phyloP scores from a whole-genome alignment of 2,113 vertebrate genomes.

The Azemiops feae region DNA sequence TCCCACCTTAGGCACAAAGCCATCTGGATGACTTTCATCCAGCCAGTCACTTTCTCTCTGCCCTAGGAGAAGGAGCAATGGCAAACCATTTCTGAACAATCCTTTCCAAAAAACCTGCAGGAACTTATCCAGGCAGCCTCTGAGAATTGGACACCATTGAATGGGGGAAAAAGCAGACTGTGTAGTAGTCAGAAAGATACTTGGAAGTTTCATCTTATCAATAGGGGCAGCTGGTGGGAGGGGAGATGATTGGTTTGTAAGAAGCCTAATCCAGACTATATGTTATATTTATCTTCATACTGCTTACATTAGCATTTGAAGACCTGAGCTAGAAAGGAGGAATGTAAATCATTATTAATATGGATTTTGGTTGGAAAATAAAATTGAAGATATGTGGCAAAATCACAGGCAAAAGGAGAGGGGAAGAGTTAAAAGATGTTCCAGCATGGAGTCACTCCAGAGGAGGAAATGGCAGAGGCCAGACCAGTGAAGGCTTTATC shows the following conservation, averaged over 20 bases:
- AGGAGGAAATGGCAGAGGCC: not conserved
- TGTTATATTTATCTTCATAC: not conserved
- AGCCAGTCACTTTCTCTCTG: not conserved
- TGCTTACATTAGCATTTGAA: constrained; percentile 34
- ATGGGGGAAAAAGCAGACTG: not conserved
- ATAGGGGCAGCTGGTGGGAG: not conserved
- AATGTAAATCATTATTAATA: constrained; percentile 29
- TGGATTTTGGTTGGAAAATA: constrained; percentile 36
- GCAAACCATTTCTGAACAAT: not conserved
- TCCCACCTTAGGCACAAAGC: not conserved
- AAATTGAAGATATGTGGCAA: constrained; percentile 23
- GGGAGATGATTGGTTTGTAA: constrained; percentile 27
- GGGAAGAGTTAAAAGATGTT: not conserved
- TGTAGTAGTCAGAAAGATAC: not conserved
- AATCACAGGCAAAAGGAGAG: not conserved
- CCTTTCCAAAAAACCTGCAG: not conserved
- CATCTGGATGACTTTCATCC: not conserved
- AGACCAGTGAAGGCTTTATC: not conserved
- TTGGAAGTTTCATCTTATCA: constrained; percentile 45
- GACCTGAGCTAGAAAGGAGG: constrained; percentile 41
- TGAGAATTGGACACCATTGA: not conserved
- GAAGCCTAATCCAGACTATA: not conserved
- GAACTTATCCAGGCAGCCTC: not conserved
- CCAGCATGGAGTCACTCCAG: not conserved
- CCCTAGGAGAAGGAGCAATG: not conserved